Evolutionary conservation across 1,140 invertebrate species (phyloP).

Genomic region (Druon quercuslanigerum): DNA sequence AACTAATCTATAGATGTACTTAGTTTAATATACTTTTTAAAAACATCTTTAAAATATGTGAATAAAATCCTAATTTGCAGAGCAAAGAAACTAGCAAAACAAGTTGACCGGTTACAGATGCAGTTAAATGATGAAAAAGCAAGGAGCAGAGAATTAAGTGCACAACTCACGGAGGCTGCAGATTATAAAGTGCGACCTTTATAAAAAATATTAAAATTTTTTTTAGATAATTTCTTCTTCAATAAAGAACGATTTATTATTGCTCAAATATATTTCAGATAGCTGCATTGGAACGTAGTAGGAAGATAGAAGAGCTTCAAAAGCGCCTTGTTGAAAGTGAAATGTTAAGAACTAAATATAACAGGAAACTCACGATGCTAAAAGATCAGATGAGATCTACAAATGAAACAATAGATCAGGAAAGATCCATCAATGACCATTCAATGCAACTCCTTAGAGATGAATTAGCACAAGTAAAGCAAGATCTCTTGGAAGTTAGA

Average conservation of each 20-base stretch:
- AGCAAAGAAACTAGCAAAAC: conserved; percentile 85
- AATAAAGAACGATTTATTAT: neutral
- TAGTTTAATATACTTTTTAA: neutral
- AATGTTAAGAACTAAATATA: conserved; percentile 81
- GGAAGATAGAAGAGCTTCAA: conserved; percentile 89
- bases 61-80: conserved; percentile 57
- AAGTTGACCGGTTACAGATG: conserved; percentile 83
- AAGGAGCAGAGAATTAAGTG: conserved; percentile 84
- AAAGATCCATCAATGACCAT: conserved; percentile 82
- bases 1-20: neutral
- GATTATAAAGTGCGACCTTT: conserved; percentile 83
- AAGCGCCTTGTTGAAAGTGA: conserved; percentile 85
- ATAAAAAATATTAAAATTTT: conserved; percentile 26
- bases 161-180: conserved; percentile 86
- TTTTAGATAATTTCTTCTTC: conserved; percentile 6
- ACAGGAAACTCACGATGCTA: conserved; percentile 82
- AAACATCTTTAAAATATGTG: neutral
- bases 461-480: conserved; percentile 83
- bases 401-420: conserved; percentile 82
- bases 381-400: conserved; percentile 82
- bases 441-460: conserved; percentile 82
- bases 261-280: conserved; percentile 77
- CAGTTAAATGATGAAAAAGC: conserved; percentile 84
- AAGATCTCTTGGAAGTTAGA: conserved; percentile 82
- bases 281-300: conserved; percentile 85